Evolutionary conservation across 2,888 invertebrate genomes (phyloP), one percentile per base, ranked within the genome.

Genomic region (Serripes groenlandicus): DNA sequence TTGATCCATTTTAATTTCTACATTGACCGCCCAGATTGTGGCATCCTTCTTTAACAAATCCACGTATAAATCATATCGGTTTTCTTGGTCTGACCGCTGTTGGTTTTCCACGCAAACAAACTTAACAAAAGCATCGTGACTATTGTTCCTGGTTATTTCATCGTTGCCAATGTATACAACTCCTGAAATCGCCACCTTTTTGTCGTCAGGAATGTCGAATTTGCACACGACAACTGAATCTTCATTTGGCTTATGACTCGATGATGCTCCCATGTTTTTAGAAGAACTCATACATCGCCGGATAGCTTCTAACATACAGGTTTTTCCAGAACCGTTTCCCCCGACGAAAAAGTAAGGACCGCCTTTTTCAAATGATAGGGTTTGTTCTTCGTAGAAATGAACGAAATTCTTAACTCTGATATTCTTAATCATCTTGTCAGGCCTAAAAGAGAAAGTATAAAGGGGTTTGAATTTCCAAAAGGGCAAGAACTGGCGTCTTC

Each of bases 281-380:
- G 52, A 42, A 18, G 54, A 32, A 26, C 74, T 74, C 49, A 74
- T 32, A 32, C 74, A 74, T 4, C 74, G 62, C 32, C 74, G 54
- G 7, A 58, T 32, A 0, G 54, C 54, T 54, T 75, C 68, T 35
- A 75, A 75, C 52, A 68, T 23, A 34, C 68, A 32, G 21, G 52
- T 58, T 9, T 75, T 75, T 9, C 75, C 68, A 1, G 75, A 68
- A 26, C 21, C 35, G 28, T 75, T 76, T 60, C 49, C 23, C 15
- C 75, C 69, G 21, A 76, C 42, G 21, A 76, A 76, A n/a, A 69
- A 69, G 58, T 56, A 32, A 21, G 58, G 21, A n/a, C n/a, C n/a
- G 7, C 69, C 69, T 37, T 37, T 23, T 1, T 30, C 30, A 32
- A 74, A 49, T 7, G 62, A 42, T 23, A 74, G 32, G 5, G 26